Percentiles rank a stretch among this genome's conserved stretches.
phyloP scores from a whole-genome alignment of 2,888 invertebrate genomes.

The Hirtodrosophila trivittata region DNA sequence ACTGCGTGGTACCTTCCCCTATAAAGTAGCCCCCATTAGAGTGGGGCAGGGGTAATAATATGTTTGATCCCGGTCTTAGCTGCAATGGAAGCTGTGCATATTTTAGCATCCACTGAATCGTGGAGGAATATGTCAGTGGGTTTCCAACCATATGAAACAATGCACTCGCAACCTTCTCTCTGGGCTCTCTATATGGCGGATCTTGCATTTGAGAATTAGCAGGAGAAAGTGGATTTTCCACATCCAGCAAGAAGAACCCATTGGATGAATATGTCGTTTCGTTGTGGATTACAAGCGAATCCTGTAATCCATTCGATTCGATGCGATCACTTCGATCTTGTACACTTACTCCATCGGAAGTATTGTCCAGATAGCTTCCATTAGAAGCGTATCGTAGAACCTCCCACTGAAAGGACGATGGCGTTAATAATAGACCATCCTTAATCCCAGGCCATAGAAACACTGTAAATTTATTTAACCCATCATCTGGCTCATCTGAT shows the following conservation, averaged over 20 bases:
- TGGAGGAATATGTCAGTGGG: not conserved
- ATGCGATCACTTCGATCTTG: too few relatives aligned
- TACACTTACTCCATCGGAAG: too few relatives aligned
- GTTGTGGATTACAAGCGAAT: too few relatives aligned
- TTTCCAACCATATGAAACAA: not conserved
- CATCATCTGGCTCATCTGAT: not conserved
- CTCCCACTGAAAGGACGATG: slow-evolving; percentile 1
- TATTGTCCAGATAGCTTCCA: too few relatives aligned
- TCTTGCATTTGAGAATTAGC: too few relatives aligned
- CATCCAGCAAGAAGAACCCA: too few relatives aligned
- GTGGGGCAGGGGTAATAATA: slow-evolving; percentile 37
- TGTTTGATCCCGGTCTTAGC: slow-evolving; percentile 25
- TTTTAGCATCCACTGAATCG: slow-evolving; percentile 3
- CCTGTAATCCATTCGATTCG: too few relatives aligned
- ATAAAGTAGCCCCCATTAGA: slow-evolving; percentile 25
- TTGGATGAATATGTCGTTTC: too few relatives aligned
- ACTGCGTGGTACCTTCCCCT: slow-evolving; percentile 6
- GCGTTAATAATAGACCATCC: slow-evolving; percentile 1
- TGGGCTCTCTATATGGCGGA: not conserved
- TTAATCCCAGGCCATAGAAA: slow-evolving; percentile 3
- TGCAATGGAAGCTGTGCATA: slow-evolving; percentile 24
- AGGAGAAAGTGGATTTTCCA: too few relatives aligned
- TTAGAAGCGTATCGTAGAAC: too few relatives aligned
- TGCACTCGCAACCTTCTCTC: not conserved
- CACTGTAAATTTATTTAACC: slow-evolving; percentile 11